Conservation (phyloP, 2,113 vertebrate genomes). For the Empidonax traillii region DNA sequence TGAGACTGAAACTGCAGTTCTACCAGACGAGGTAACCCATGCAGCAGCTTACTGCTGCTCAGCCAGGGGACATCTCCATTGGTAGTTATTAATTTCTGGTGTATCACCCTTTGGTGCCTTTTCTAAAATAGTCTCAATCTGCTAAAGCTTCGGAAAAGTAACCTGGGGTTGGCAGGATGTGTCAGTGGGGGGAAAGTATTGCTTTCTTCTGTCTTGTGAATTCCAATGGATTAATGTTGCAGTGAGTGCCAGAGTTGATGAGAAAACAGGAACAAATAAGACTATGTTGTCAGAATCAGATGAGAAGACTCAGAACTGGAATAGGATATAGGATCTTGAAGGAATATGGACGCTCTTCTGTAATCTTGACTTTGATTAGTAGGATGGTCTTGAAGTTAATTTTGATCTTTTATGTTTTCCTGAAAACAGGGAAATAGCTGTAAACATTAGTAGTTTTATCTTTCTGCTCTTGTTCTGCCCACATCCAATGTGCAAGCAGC, state of each 20-base stretch:
- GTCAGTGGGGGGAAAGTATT: too few species aligned
- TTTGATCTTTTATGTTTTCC: background rate
- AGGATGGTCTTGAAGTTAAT: background rate
- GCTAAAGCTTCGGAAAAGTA: background rate
- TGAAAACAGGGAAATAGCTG: background rate
- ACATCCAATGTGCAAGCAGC: background rate
- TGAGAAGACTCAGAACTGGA: background rate
- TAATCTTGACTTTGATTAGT: background rate
- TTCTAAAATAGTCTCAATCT: background rate
- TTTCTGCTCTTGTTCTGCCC: background rate
- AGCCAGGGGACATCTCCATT: background rate
- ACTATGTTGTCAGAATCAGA: background rate
- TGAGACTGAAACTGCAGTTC: background rate
- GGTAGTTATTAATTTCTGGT: background rate
- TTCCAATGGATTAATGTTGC: background rate
- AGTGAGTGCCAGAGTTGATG: background rate
- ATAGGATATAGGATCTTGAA: background rate
- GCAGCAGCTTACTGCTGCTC: background rate
- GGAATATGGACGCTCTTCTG: background rate
- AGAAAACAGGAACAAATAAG: background rate
- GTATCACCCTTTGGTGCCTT: background rate
- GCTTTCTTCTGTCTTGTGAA: background rate
- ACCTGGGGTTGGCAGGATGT: too few species aligned
- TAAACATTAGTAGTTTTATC: background rate
- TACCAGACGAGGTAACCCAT: accelerated